Percentiles rank a stretch among this genome's conserved stretches.
These are phyloP conservation scores for Phragmatobia fuliginosa DNA, from an alignment of 2,888 invertebrate genomes.

Conservation along the genomic window DNA sequence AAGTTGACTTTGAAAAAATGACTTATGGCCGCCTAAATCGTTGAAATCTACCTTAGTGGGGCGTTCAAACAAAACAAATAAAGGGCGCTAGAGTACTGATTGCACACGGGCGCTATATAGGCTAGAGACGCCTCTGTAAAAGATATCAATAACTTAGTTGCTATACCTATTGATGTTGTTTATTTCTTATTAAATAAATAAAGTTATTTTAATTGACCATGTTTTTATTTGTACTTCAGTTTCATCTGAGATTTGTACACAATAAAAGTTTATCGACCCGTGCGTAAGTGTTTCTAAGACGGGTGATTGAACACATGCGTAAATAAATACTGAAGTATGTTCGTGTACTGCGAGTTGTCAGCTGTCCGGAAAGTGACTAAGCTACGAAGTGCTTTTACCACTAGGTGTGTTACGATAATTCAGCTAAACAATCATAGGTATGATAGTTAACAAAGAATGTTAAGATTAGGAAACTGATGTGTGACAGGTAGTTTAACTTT, in stretches of 20 bases:
- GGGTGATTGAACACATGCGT: slow-evolving; percentile 27
- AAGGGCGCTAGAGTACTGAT: too few species aligned
- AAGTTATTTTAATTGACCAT: neutral
- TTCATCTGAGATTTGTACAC: too few species aligned
- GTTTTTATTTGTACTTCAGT: neutral
- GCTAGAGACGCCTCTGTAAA: too few species aligned
- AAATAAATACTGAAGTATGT: slow-evolving; percentile 26
- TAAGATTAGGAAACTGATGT: slow-evolving; percentile 64
- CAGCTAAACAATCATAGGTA: slow-evolving; percentile 59
- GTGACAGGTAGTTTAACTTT: slow-evolving; percentile 58
- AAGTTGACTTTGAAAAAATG: too few species aligned
- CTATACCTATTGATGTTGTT: neutral
- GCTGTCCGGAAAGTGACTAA: slow-evolving; percentile 26
- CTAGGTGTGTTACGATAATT: slow-evolving; percentile 57
- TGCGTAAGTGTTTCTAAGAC: slow-evolving; percentile 19
- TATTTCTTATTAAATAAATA: neutral
- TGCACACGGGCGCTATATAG: too few species aligned
- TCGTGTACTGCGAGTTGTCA: slow-evolving; percentile 1
- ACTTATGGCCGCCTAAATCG: too few species aligned
- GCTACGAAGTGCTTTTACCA: slow-evolving; percentile 31
- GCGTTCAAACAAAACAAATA: too few species aligned
- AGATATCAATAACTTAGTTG: neutral
- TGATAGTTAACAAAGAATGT: slow-evolving; percentile 58
- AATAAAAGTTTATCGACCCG: slow-evolving; percentile 18
- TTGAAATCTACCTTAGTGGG: too few species aligned